These are phyloP conservation scores for Neolamprologus variostigma DNA, from an alignment of 2,113 vertebrate species.

Conservation along the genomic window DNA sequence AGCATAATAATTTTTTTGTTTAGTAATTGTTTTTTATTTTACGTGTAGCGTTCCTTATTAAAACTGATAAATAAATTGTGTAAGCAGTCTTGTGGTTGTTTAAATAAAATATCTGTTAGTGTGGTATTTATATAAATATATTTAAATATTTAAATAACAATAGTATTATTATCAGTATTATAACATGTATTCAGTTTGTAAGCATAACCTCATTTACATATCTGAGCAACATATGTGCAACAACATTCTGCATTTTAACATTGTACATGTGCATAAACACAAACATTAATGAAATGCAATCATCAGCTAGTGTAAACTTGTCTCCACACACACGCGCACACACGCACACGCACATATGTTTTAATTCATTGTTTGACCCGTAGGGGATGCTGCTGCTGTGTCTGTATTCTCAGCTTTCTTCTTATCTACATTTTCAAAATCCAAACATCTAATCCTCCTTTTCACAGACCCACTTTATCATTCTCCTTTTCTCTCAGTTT, in stretches of 20 bases:
- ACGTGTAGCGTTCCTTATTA: not conserved
- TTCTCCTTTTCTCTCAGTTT: not conserved
- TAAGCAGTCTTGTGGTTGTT: not conserved
- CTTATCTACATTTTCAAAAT: not conserved
- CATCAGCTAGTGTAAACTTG: not conserved
- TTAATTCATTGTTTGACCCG: not conserved
- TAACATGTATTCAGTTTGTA: not conserved
- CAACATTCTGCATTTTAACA: not conserved
- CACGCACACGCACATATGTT: not conserved
- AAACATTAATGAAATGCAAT: not conserved
- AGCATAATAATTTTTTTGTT: not conserved
- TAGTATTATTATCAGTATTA: not conserved
- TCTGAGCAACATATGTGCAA: not conserved
- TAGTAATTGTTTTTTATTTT: not conserved
- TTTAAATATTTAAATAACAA: not conserved
- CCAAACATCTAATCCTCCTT: not conserved
- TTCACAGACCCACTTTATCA: not conserved
- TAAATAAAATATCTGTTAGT: not conserved
- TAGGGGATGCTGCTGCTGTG: constrained; percentile 1
- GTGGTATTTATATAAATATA: not conserved
- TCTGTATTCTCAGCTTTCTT: not conserved
- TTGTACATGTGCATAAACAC: not conserved
- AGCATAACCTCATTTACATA: not conserved
- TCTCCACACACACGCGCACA: not conserved
- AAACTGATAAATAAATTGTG: not conserved